Evolutionary conservation across 2,888 invertebrate species (phyloP).

Genomic region (Zygogramma bicolorata): DNA sequence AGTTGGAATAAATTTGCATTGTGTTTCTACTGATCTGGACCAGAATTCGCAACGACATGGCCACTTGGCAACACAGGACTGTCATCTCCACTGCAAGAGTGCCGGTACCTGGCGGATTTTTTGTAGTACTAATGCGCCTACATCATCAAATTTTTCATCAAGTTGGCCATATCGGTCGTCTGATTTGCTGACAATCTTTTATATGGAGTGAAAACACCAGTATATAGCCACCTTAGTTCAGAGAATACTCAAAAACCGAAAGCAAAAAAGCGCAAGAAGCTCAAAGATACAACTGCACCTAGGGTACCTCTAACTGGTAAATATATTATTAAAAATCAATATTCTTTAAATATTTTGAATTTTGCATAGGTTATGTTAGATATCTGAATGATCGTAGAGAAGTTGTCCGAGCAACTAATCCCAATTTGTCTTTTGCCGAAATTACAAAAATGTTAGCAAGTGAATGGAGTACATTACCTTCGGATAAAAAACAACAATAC

Average conservation of each 20-base stretch:
- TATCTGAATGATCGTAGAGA: conserved; percentile 91
- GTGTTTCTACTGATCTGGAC: too few species aligned
- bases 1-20: too few species aligned
- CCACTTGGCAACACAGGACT: too few species aligned
- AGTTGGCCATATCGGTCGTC: too few species aligned
- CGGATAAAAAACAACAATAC: conserved; percentile 88
- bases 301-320: conserved; percentile 79
- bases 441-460: conserved; percentile 91
- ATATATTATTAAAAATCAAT: neutral
- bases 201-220: too few species aligned
- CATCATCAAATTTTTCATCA: too few species aligned
- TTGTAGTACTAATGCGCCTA: too few species aligned
- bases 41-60: too few species aligned
- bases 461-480: conserved; percentile 90
- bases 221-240: too few species aligned
- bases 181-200: too few species aligned
- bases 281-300: conserved; percentile 79
- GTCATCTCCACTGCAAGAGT: too few species aligned
- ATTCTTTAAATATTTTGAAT: conserved; percentile 9
- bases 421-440: conserved; percentile 87
- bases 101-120: too few species aligned
- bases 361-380: conserved; percentile 48
- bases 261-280: conserved; percentile 78
- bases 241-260: conserved; percentile 65
- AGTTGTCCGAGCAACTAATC: conserved; percentile 82